These are phyloP conservation scores for Drosophila meridionalis DNA, from an alignment of 2,888 invertebrate genomes.

Conservation along the genomic window DNA sequence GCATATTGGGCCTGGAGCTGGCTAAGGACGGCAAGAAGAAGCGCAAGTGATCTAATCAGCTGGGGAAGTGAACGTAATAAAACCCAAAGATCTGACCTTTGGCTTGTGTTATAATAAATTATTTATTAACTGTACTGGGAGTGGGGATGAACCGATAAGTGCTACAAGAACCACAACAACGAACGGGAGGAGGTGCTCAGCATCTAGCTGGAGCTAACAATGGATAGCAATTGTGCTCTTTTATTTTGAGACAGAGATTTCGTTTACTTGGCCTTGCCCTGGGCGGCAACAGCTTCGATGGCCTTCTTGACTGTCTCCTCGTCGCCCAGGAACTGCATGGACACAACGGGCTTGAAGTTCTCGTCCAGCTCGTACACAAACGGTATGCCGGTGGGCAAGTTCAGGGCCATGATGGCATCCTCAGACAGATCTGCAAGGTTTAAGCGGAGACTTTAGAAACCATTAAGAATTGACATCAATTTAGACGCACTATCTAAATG, in stretches of 20 bases:
- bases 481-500: conserved; percentile 91
- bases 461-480: neutral
- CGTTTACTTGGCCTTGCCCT: conserved; percentile 90
- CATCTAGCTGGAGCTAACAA: conserved; percentile 32
- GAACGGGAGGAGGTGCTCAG: conserved; percentile 42
- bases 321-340: conserved; percentile 92
- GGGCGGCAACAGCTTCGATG: conserved; percentile 92
- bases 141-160: conserved; percentile 56
- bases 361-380: conserved; percentile 92
- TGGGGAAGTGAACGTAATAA: conserved; percentile 3
- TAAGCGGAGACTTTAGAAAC: neutral
- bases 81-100: conserved; percentile 1
- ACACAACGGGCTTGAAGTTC: conserved; percentile 90
- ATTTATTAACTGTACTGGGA: conserved; percentile 66
- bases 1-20: conserved; percentile 83
- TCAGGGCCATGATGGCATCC: conserved; percentile 91
- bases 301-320: conserved; percentile 92
- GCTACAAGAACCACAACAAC: conserved; percentile 65
- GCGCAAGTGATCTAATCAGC: conserved; percentile 45
- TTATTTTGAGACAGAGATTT: conserved; percentile 29
- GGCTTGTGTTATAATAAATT: conserved; percentile 65
- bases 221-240: conserved; percentile 39
- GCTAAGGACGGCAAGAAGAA: conserved; percentile 84
- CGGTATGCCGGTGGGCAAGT: conserved; percentile 93
- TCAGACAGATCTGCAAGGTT: conserved; percentile 88